Conservation (phyloP, 2,888 invertebrate genomes). For the Podabrus alpinus region DNA sequence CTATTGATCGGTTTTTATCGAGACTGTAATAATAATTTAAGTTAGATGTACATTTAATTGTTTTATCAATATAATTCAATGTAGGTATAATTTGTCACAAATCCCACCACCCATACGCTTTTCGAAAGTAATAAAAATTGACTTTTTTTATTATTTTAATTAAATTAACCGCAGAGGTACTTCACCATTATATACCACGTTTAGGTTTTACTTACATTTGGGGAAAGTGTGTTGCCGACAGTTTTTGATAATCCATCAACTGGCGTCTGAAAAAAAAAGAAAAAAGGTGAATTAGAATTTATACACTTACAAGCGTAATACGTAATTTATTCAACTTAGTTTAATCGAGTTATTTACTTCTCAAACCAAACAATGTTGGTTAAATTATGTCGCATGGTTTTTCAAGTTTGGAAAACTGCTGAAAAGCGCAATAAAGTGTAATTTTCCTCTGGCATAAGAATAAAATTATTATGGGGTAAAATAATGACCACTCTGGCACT, state of each 20-base stretch:
- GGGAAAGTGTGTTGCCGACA: background rate
- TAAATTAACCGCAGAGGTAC: background rate
- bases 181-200: background rate
- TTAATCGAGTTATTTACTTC: background rate
- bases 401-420: background rate
- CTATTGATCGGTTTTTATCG: background rate
- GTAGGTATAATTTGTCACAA: background rate
- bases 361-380: background rate
- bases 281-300: background rate
- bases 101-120: background rate
- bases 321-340: background rate
- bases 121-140: background rate
- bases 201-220: background rate
- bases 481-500: background rate
- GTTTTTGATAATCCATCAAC: background rate
- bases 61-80: background rate
- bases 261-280: background rate
- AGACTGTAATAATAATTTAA: background rate
- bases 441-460: background rate
- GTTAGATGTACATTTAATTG: background rate
- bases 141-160: background rate
- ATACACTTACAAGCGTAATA: background rate
- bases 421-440: background rate
- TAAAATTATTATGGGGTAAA: background rate
- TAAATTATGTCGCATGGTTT: background rate